Evolutionary conservation across 2,888 invertebrate genomes (phyloP), one percentile per base, ranked within the genome.

Genomic region (Alviniconcha strummeri): DNA sequence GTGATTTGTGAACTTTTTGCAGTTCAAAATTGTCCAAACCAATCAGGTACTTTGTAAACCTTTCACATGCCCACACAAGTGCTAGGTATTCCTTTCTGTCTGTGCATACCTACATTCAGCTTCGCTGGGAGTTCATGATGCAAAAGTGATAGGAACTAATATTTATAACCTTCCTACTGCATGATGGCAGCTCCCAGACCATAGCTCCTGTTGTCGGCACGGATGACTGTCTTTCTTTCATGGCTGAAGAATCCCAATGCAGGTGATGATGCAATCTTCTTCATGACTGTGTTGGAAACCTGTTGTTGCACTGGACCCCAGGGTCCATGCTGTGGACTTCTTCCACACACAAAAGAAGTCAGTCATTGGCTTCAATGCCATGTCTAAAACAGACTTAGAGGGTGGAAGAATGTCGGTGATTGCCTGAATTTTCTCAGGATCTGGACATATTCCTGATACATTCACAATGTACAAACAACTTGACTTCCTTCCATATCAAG

Each of bases 331-430:
- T 15, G 64, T 79, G n/a, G 60, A 8, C 54, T 80, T 80, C 17
- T 71, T 60, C 36, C 36, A 36, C 36, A 36, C 36, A 36, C 36
- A 36, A 0, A 80, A 17, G n/a, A 79, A 57, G 17, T 79, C 79
- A 0, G 64, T 79, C n/a, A 79, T 52, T 13, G 79, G 79, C 9
- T 79, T 64, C 52, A 79, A 52, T 13, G 75, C 75, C 75, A 75
- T 75, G n/a, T 17, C 55, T 19, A 55, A n/a, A 6, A 75, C 4
- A 52, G 36, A 75, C 75, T 75, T 75, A 11, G 11, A 13, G 8
- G 75, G 75, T 52, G 52, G 6, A 5, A 5, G 52, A 4, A 75
- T 52, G 6, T 75, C 4, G 11, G 17, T 15, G 55, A 75, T 52
- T 6, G 75, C 75, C n/a, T 54, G 6, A 7, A 75, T 17, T 52